phyloP scores from a whole-genome alignment of 2,888 invertebrate genomes.

The Hemistola chrysoprasaria region DNA sequence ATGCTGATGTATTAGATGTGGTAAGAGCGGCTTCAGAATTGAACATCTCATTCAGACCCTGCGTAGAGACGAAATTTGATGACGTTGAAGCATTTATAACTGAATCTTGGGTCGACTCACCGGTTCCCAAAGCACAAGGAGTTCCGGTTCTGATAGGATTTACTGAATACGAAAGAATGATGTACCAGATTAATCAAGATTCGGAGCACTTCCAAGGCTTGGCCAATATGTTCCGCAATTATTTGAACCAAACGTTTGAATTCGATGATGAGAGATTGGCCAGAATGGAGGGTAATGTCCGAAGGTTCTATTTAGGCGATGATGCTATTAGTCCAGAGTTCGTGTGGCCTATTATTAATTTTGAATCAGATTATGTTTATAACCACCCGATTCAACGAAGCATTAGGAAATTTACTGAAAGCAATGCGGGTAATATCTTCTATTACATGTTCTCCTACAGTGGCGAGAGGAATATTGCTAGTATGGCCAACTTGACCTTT shows the following conservation, averaged over 20 bases:
- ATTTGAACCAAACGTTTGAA: constrained; percentile 31
- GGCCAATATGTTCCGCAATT: constrained; percentile 27
- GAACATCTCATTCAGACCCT: constrained; percentile 41
- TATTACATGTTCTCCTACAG: constrained; percentile 55
- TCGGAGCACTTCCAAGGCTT: constrained; percentile 32
- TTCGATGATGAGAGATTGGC: constrained; percentile 28
- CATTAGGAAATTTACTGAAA: constrained; percentile 40
- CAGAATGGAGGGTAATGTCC: constrained; percentile 33
- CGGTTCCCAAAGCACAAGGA: constrained; percentile 40
- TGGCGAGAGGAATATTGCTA: constrained; percentile 41
- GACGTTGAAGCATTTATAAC: constrained; percentile 44
- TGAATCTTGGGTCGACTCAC: constrained; percentile 39
- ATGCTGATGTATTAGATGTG: constrained; percentile 33
- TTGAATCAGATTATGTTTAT: constrained; percentile 50
- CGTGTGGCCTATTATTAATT: constrained; percentile 37
- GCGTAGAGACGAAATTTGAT: constrained; percentile 49
- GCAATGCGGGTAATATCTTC: constrained; percentile 39
- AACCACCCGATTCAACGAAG: constrained; percentile 45
- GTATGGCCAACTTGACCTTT: constrained; percentile 30
- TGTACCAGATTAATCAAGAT: constrained; percentile 21
- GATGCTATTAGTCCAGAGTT: constrained; percentile 29
- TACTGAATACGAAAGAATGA: constrained; percentile 42
- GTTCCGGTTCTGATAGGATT: constrained; percentile 52
- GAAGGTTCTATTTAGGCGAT: constrained; percentile 53
- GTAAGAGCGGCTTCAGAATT: constrained; percentile 34